phyloP scores from a whole-genome alignment of 2,797 vertebrate genomes.

The Sus cebifrons region DNA sequence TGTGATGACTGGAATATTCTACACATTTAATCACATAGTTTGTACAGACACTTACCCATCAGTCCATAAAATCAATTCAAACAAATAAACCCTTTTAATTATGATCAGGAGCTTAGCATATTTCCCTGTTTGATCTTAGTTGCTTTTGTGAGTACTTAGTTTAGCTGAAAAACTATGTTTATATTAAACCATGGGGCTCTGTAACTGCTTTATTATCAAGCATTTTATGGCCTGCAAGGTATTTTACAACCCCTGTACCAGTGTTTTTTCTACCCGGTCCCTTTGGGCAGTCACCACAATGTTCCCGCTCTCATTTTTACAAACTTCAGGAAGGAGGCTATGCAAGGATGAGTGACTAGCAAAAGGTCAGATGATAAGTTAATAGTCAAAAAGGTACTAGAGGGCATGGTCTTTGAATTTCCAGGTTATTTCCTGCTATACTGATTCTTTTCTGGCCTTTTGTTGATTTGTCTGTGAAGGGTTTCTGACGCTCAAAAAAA shows the following conservation, averaged over 20 bases:
- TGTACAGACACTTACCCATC: neutral
- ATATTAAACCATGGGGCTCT: slow-evolving; percentile 54
- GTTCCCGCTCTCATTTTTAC: slow-evolving; percentile 58
- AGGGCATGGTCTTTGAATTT: slow-evolving; percentile 57
- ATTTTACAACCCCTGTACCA: slow-evolving; percentile 41
- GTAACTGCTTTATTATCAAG: slow-evolving; percentile 49
- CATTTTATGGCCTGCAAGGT: slow-evolving; percentile 64
- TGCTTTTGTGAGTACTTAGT: slow-evolving; percentile 65
- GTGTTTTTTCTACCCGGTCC: neutral
- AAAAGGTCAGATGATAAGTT: slow-evolving; percentile 60
- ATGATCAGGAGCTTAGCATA: neutral
- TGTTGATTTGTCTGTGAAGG: slow-evolving; percentile 55
- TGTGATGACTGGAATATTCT: slow-evolving; percentile 51
- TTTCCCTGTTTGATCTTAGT: slow-evolving; percentile 65
- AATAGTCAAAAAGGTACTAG: slow-evolving; percentile 55
- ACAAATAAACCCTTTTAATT: slow-evolving; percentile 19
- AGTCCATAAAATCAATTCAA: slow-evolving; percentile 32
- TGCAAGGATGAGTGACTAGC: neutral
- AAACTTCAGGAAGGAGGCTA: slow-evolving; percentile 27
- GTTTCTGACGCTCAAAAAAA: slow-evolving; percentile 4
- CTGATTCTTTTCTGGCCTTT: slow-evolving; percentile 36
- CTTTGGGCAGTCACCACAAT: slow-evolving; percentile 36
- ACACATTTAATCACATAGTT: slow-evolving; percentile 46
- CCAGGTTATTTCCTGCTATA: neutral
- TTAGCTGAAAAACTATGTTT: slow-evolving; percentile 71